Percentiles rank a stretch among this genome's conserved stretches.
phyloP scores from a whole-genome alignment of 2,113 vertebrate genomes.

The Todiramphus chloris region DNA sequence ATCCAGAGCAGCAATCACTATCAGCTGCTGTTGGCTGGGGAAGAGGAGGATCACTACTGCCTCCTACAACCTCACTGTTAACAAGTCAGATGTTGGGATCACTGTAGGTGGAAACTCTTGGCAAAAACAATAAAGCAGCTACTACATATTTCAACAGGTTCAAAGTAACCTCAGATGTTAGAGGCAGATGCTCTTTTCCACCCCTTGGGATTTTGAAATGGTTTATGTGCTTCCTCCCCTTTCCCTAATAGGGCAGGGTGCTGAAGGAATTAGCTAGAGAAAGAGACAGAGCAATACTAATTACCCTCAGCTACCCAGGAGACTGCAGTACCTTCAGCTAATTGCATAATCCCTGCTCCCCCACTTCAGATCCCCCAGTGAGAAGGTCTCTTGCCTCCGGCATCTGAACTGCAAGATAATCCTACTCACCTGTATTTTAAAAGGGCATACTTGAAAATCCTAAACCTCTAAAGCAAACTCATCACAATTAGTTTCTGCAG shows the following conservation, averaged over 20 bases:
- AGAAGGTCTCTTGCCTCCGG: background rate
- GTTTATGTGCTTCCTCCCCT: constrained; percentile 58
- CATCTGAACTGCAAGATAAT: constrained; percentile 37
- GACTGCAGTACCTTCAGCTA: constrained; percentile 46
- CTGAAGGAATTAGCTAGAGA: constrained; percentile 59
- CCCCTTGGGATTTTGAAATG: constrained; percentile 67
- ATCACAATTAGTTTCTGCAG: background rate
- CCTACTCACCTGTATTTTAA: constrained; percentile 45
- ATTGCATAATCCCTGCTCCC: constrained; percentile 12
- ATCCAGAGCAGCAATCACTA: background rate
- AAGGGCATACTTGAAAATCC: background rate
- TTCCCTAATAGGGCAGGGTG: constrained; percentile 60
- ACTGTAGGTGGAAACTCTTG: constrained; percentile 66
- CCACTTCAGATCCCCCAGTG: constrained; percentile 9
- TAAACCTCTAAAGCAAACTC: background rate
- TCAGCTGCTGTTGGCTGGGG: background rate
- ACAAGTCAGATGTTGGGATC: constrained; percentile 48
- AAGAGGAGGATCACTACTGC: constrained; percentile 10
- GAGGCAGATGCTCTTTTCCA: constrained; percentile 68
- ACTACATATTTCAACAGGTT: constrained; percentile 72
- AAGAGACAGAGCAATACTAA: constrained; percentile 40
- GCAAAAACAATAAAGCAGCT: constrained; percentile 71
- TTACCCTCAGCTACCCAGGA: constrained; percentile 40
- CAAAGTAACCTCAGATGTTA: constrained; percentile 74
- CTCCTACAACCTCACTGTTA: constrained; percentile 43